A percentile compares a stretch with the other conserved stretches of the same genome.
Conservation (phyloP, 2,888 invertebrate genomes). For the Diaperis boleti region DNA sequence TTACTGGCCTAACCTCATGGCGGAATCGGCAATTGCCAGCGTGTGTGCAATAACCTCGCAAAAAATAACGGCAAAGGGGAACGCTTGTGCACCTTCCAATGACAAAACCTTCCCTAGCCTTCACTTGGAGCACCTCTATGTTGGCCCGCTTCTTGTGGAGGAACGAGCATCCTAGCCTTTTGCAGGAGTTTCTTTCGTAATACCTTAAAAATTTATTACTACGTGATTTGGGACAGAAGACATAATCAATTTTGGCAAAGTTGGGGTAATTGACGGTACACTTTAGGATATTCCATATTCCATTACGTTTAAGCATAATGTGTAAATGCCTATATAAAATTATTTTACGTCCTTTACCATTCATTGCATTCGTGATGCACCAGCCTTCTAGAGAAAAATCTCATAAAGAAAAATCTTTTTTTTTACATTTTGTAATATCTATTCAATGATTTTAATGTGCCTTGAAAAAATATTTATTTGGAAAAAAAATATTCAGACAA, state of each 20-base stretch:
- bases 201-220: constrained; percentile 25
- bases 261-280: too few relatives aligned
- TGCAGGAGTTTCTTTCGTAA: constrained; percentile 30
- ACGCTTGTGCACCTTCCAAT: constrained; percentile 24
- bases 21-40: constrained; percentile 55
- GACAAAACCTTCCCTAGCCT: constrained; percentile 30
- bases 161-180: constrained; percentile 17
- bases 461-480: too few relatives aligned
- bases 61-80: constrained; percentile 52
- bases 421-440: too few relatives aligned
- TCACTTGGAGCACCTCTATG: constrained; percentile 35
- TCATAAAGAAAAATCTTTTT: too few relatives aligned
- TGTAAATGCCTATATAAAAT: too few relatives aligned
- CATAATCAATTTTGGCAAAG: neutral
- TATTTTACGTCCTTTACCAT: too few relatives aligned
- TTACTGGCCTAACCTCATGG: constrained; percentile 50
- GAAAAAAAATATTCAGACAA: too few relatives aligned
- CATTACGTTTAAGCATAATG: too few relatives aligned
- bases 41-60: constrained; percentile 53
- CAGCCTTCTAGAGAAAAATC: too few relatives aligned
- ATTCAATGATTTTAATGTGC: too few relatives aligned
- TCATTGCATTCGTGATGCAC: too few relatives aligned
- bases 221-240: neutral
- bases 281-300: too few relatives aligned
- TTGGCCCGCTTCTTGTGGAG: constrained; percentile 28